Conservation (phyloP, 2,888 invertebrate species). For the Epinotia demarniana region DNA sequence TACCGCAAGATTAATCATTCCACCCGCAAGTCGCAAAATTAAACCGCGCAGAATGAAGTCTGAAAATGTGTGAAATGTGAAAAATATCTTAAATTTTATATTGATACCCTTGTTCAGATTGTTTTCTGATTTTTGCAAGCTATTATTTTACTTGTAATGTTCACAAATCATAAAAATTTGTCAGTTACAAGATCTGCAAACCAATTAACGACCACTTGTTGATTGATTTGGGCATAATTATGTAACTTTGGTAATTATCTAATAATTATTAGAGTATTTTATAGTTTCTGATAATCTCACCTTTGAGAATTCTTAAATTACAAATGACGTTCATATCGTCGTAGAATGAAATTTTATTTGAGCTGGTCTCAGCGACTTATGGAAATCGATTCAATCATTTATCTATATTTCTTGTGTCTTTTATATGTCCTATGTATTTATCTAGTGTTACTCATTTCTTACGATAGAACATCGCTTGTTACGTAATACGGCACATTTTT, state of each 20-base stretch:
- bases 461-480: conserved; percentile 1
- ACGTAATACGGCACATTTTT: conserved; percentile 20
- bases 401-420: no score
- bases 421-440: background rate
- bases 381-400: background rate
- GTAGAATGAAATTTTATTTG: background rate
- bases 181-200: no score
- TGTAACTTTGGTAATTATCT: no score
- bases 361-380: no score
- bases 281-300: background rate
- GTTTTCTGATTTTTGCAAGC: no score
- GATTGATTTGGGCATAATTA: no score
- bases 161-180: no score
- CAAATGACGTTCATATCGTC: background rate
- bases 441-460: background rate
- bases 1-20: background rate
- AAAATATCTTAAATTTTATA: background rate
- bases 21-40: background rate
- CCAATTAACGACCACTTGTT: no score
- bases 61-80: background rate
- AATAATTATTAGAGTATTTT: no score
- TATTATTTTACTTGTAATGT: no score
- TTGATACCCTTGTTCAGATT: no score
- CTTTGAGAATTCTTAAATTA: no score
- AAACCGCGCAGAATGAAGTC: background rate